These are phyloP conservation scores for Catharus fuscescens DNA, from an alignment of 2,113 vertebrate genomes.

Conservation along the genomic window DNA sequence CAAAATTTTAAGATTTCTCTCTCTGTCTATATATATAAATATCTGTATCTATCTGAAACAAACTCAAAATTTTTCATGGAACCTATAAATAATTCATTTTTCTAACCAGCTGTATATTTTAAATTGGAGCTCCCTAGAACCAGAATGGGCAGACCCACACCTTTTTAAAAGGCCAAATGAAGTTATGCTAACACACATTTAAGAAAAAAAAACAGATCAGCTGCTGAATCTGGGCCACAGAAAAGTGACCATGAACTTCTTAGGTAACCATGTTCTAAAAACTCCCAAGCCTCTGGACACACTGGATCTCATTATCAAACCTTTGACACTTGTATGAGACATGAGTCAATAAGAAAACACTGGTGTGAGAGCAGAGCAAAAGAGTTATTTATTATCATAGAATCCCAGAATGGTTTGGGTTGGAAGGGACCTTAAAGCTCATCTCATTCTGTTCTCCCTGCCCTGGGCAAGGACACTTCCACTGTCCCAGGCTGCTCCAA, in stretches of 20 bases:
- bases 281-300: background rate
- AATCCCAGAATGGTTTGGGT: background rate
- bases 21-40: background rate
- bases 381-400: background rate
- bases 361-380: background rate
- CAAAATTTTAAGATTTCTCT: background rate
- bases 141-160: background rate
- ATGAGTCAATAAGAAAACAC: background rate
- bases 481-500: rapidly evolving
- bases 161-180: background rate
- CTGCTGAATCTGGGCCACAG: background rate
- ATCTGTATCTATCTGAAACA: background rate
- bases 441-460: background rate
- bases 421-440: background rate
- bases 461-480: background rate
- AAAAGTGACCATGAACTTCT: background rate
- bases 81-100: background rate
- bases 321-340: background rate
- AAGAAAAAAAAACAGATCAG: background rate
- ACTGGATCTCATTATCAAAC: background rate
- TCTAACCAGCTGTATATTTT: background rate
- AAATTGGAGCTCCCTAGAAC: background rate
- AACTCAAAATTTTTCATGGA: background rate
- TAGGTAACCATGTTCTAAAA: background rate
- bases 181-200: background rate